A percentile compares a stretch with the other conserved stretches of the same genome.
Conservation (phyloP, 92 coral and sea anemone genomes). For the Isaurus tuberculatus region DNA sequence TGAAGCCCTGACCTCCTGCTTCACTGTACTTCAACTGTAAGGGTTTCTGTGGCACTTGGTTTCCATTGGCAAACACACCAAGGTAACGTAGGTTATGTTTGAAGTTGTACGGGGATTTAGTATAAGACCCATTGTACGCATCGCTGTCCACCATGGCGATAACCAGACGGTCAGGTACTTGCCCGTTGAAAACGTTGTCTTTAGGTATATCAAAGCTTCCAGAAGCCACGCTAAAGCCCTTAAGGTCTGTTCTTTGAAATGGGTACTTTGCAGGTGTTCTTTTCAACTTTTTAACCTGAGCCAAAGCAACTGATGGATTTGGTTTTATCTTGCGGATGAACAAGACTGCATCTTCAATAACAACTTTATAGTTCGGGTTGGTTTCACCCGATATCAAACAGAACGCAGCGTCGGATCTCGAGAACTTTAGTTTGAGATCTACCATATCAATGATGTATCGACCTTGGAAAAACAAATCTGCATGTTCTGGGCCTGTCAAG, state of each 20-base stretch:
- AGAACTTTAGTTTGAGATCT: conserved; percentile 65
- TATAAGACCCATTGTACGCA: background rate
- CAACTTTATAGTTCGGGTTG: conserved; percentile 54
- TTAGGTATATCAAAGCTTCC: conserved; percentile 16
- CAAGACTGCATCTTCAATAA: conserved; percentile 63
- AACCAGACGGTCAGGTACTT: background rate
- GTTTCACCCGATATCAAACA: conserved; percentile 22
- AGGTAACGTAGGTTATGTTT: background rate
- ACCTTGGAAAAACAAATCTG: conserved; percentile 54
- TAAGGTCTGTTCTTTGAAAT: conserved; percentile 10
- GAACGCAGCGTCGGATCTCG: conserved; percentile 41
- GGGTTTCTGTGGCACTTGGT: background rate
- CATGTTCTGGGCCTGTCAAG: conserved; percentile 53
- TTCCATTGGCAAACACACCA: background rate
- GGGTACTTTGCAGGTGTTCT: conserved; percentile 18
- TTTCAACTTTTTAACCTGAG: conserved; percentile 1
- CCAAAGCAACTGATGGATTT: conserved; percentile 1
- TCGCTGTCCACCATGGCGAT: conserved; percentile 12
- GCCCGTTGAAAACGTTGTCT: conserved; percentile 4
- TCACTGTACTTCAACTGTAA: background rate
- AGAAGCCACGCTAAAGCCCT: background rate
- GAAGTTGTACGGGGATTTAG: background rate
- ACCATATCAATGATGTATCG: conserved; percentile 50
- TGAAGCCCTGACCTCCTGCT: background rate
- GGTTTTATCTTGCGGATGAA: conserved; percentile 59